Evolutionary conservation across 1,140 invertebrate species (phyloP), one percentile per base, ranked within the genome.

Genomic region (Contarinia nasturtii): DNA sequence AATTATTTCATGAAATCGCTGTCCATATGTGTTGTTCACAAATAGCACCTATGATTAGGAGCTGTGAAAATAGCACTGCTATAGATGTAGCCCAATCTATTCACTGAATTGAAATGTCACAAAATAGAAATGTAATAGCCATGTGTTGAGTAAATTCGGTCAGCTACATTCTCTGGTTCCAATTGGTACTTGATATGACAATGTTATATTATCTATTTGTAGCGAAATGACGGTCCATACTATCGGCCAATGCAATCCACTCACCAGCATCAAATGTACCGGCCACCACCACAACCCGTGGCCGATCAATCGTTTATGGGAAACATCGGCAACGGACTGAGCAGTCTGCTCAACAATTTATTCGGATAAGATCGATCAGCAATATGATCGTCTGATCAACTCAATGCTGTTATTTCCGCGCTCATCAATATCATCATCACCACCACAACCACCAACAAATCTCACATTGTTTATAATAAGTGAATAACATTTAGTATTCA

Each of bases 311-410:
- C 79, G 33, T 74, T 86, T 53, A 79, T 27, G 27, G 27, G 27
- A 3, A 27, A 10, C 27, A 27, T 27, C 27, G 4, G 76, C 55
- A 82, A 73, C 54, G 78, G 82, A 10, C 75, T 86, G 52, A 82
- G 79, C 54, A 84, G 72, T 53, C 68, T 86, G 51, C 74, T 82
- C 33, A 78, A 67, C 48, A 82, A 81, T 56, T 74, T 82, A 53
- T 82, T 83, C 54, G 80, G 80, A 54, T 82, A 70, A 38, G 27
- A 27, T 27, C 27, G 10, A 27, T 27, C 27, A 27, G 10, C 27
- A 27, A 27, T 10, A 27, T 27, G 27, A 27, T 27, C 27, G 10
- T 27, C 3, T 10, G 27, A 10, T 27, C 10, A 3, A 27, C 27
- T n/a, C n/a, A n/a, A 27, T 27, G 27, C 27, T 27, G 27, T 10